phyloP scores from a whole-genome alignment of 53 echinoderm and acorn worm genomes.

The Holothuria leucospilota region DNA sequence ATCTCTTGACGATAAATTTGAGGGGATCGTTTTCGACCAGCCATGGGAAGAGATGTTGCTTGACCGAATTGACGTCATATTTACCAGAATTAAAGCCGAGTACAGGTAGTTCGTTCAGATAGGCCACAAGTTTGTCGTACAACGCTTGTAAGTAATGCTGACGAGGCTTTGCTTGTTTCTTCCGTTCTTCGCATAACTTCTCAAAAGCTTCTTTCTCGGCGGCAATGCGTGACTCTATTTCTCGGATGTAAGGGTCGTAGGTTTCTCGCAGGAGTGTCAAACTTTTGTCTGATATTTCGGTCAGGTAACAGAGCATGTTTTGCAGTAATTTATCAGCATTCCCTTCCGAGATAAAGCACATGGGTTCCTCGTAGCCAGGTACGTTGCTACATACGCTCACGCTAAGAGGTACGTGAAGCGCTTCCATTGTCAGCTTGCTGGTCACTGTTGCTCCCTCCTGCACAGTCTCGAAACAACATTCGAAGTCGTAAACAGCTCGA shows the following conservation, averaged over 20 bases:
- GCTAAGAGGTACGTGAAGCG: not conserved
- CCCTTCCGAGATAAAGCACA: not conserved
- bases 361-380: not conserved
- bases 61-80: conserved; percentile 40
- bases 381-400: not conserved
- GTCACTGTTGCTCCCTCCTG: too few relatives aligned
- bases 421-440: not conserved
- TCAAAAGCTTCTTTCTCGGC: not conserved
- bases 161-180: not conserved
- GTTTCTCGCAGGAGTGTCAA: not conserved
- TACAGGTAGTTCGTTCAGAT: conserved; percentile 38
- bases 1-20: conserved; percentile 32
- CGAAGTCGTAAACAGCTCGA: not conserved
- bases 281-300: not conserved
- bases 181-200: not conserved
- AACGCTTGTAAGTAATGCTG: too few relatives aligned
- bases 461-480: not conserved
- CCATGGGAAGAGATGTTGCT: too few relatives aligned
- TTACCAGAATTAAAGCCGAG: too few relatives aligned
- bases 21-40: not conserved
- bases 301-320: not conserved
- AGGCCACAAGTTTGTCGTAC: not conserved
- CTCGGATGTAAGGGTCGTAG: not conserved
- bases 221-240: not conserved
- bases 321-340: not conserved